Percentiles rank a stretch among this genome's conserved stretches.
These are phyloP conservation scores for Papilio aristodemus DNA, from an alignment of 1,140 invertebrate genomes.

Conservation along the genomic window DNA sequence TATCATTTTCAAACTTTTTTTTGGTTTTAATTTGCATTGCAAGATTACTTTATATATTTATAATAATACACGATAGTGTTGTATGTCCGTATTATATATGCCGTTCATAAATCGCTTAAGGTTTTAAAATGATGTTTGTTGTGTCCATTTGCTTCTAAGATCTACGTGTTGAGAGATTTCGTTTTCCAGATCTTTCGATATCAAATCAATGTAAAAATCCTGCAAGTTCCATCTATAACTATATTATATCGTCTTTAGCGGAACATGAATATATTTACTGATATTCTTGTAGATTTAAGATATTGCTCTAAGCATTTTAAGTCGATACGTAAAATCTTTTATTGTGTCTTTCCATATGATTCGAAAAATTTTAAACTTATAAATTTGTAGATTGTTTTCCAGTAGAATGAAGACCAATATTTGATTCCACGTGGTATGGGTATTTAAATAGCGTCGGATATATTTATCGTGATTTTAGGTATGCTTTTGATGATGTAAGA, in stretches of 20 bases:
- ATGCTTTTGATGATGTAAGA: conserved; percentile 17
- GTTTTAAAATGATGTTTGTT: neutral
- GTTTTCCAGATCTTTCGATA: neutral
- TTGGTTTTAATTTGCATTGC: no score
- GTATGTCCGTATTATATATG: neutral
- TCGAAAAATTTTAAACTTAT: neutral
- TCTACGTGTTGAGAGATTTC: neutral
- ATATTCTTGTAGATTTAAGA: conserved; percentile 10
- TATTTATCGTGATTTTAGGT: conserved; percentile 2
- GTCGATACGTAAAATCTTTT: conserved; percentile 11
- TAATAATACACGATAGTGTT: no score
- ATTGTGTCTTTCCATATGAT: neutral
- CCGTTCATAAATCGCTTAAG: neutral
- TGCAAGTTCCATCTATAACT: neutral
- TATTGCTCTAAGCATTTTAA: conserved; percentile 9
- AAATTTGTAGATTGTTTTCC: neutral
- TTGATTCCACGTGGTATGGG: conserved; percentile 14
- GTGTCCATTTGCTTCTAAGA: neutral
- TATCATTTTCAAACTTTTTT: no score
- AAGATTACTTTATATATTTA: no score
- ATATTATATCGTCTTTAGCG: neutral
- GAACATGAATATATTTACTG: neutral
- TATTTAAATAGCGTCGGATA: conserved; percentile 14
- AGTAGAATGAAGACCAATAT: neutral
- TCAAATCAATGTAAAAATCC: neutral